These are phyloP conservation scores for Sycobia sp. DNA, from an alignment of 1,140 invertebrate genomes.

Conservation along the genomic window DNA sequence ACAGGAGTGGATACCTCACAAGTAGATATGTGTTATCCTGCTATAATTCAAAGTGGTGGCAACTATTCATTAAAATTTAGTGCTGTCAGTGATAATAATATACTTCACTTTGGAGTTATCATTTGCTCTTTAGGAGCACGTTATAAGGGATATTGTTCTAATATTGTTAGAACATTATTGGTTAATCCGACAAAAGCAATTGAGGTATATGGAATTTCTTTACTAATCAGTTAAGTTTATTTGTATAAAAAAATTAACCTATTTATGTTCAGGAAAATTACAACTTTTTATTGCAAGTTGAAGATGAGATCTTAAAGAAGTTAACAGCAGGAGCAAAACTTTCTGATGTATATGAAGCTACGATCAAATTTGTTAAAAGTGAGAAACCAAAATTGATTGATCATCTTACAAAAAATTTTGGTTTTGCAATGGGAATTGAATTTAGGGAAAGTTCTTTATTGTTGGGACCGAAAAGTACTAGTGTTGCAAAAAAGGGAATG, in stretches of 20 bases:
- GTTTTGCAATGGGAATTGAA: slow-evolving; percentile 97
- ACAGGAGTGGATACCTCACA: slow-evolving; percentile 83
- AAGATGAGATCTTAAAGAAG: slow-evolving; percentile 89
- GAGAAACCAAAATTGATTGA: slow-evolving; percentile 86
- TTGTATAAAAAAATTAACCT: neutral
- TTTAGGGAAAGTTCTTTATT: slow-evolving; percentile 94
- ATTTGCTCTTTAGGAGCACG: slow-evolving; percentile 92
- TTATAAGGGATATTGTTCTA: slow-evolving; percentile 98
- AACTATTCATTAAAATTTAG: slow-evolving; percentile 98
- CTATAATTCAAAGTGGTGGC: slow-evolving; percentile 98
- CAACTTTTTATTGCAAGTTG: slow-evolving; percentile 88
- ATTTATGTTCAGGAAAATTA: slow-evolving; percentile 78
- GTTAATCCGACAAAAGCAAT: slow-evolving; percentile 88
- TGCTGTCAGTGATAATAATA: slow-evolving; percentile 90
- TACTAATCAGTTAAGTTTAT: slow-evolving; percentile 11
- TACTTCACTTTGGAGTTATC: slow-evolving; percentile 94
- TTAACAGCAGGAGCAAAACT: slow-evolving; percentile 84
- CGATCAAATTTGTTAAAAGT: slow-evolving; percentile 82
- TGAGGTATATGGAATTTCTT: slow-evolving; percentile 62
- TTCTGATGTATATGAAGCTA: slow-evolving; percentile 87
- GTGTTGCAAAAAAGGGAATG: slow-evolving; percentile 90
- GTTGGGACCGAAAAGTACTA: slow-evolving; percentile 87
- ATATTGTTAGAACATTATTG: slow-evolving; percentile 95
- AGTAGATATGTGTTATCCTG: slow-evolving; percentile 96
- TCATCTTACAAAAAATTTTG: slow-evolving; percentile 93